Percentiles rank a stretch among this genome's conserved stretches.
Conservation (phyloP, 35 echinoderm and acorn worm species). For the Diadema setosum region DNA sequence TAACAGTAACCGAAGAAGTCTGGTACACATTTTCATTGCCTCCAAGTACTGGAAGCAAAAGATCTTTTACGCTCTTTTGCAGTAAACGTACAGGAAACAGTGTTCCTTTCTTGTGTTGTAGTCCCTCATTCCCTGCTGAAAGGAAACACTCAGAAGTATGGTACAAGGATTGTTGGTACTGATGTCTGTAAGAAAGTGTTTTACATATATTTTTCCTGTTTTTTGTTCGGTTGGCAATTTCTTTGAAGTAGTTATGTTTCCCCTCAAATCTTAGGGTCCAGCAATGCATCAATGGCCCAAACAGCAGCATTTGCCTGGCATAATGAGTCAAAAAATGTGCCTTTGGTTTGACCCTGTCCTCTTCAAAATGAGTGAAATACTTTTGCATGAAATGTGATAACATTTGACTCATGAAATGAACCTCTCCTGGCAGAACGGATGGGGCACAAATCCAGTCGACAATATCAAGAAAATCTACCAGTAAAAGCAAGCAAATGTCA, state of each 20-base stretch:
- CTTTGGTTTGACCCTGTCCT: slow-evolving; percentile 34
- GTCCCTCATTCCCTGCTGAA: neutral
- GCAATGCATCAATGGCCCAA: slow-evolving; percentile 55
- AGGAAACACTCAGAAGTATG: neutral
- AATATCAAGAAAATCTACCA: slow-evolving; percentile 9
- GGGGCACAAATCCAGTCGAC: neutral
- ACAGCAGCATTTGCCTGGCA: neutral
- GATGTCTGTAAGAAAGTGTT: slow-evolving; percentile 43
- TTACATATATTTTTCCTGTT: slow-evolving; percentile 56
- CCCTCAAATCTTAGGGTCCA: slow-evolving; percentile 48
- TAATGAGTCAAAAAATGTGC: slow-evolving; percentile 35
- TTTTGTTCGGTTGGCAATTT: slow-evolving; percentile 15
- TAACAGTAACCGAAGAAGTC: neutral
- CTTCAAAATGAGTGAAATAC: slow-evolving; percentile 38
- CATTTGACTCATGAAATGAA: neutral
- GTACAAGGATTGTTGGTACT: slow-evolving; percentile 23
- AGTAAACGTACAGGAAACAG: slow-evolving; percentile 1
- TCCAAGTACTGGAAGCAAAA: neutral
- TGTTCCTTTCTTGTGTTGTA: neutral
- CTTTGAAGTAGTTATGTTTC: slow-evolving; percentile 56
- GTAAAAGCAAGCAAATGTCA: neutral
- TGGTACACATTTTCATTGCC: neutral
- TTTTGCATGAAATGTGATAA: neutral
- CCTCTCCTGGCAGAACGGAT: neutral
- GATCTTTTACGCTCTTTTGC: neutral